Conservation (phyloP, 1,140 invertebrate species). For the Lethrus apterus region DNA sequence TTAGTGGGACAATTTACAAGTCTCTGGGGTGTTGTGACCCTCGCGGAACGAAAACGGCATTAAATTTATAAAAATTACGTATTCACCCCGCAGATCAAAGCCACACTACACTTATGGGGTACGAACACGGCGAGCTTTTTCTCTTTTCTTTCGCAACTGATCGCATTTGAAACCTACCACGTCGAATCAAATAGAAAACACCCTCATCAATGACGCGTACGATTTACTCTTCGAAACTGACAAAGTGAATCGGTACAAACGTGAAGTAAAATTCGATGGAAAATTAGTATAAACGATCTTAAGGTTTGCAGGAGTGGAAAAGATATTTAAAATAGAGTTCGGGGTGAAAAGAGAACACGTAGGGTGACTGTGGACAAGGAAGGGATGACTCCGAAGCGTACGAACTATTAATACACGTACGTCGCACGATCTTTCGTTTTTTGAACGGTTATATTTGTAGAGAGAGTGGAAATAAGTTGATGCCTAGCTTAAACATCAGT, state of each 20-base stretch:
- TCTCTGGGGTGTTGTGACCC: no score
- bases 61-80: no score
- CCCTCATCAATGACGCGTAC: not conserved
- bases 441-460: conserved; percentile 9
- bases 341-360: conserved; percentile 11
- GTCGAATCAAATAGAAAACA: not conserved
- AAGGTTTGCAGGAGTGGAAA: conserved; percentile 7
- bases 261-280: not conserved
- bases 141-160: no score
- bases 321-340: conserved; percentile 14
- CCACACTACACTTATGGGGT: no score
- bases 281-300: not conserved
- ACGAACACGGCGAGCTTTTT: no score
- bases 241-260: not conserved
- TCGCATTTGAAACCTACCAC: not conserved
- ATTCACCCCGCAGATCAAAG: no score
- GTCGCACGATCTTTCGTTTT: conserved; percentile 1
- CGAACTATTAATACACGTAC: conserved; percentile 7
- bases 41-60: no score
- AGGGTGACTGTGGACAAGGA: conserved; percentile 11
- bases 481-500: conserved; percentile 10
- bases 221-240: not conserved
- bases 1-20: no score
- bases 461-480: no score
- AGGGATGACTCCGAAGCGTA: conserved; percentile 7